phyloP scores from a whole-genome alignment of 2,113 vertebrate genomes.

The Microtus montanus region DNA sequence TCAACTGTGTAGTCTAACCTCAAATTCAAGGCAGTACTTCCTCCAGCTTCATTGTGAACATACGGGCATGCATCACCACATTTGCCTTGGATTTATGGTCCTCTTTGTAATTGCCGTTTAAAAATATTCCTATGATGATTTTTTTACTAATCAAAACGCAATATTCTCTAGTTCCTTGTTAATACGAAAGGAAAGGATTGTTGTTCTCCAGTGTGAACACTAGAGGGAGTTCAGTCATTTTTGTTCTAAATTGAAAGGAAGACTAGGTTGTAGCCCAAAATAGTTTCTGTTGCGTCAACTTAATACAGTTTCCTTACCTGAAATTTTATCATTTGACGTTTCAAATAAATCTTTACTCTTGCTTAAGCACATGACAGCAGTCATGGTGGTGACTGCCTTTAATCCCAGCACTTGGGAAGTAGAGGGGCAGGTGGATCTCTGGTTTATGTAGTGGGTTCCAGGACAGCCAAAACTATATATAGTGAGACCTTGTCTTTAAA shows the following conservation, averaged over 20 bases:
- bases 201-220: constrained; percentile 23
- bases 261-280: not conserved
- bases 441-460: too few relatives aligned
- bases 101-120: not conserved
- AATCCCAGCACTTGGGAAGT: not conserved
- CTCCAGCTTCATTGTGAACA: not conserved
- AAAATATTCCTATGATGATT: constrained; percentile 2
- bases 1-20: not conserved
- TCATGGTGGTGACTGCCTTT: not conserved
- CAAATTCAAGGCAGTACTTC: not conserved
- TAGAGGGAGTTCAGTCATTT: not conserved
- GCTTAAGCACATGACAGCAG: not conserved
- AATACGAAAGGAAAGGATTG: constrained; percentile 21
- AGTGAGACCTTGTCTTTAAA: not conserved
- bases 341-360: constrained; percentile 1
- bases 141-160: constrained; percentile 4
- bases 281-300: not conserved
- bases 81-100: not conserved
- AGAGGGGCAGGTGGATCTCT: not conserved
- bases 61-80: not conserved
- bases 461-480: not conserved
- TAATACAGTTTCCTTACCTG: not conserved
- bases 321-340: not conserved
- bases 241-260: constrained; percentile 20
- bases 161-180: not conserved